Conservation (phyloP, 2,113 vertebrate genomes). For the Caranx melampygus region DNA sequence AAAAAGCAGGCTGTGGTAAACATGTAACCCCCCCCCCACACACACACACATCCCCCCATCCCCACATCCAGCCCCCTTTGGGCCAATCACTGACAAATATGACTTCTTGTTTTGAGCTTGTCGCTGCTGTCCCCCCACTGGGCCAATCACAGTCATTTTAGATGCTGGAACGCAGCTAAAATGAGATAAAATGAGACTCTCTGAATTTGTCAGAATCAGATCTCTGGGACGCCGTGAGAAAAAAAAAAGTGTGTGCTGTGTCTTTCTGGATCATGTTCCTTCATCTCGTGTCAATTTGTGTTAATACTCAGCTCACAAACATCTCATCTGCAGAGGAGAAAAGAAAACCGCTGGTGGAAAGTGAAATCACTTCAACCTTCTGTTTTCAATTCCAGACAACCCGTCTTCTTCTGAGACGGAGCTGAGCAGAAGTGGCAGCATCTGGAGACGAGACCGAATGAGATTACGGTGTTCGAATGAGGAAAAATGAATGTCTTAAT, state of each 20-base stretch:
- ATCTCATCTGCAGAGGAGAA: background rate
- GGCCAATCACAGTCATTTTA: constrained; percentile 63
- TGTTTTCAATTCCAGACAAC: constrained; percentile 29
- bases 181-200: constrained; percentile 38
- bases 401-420: constrained; percentile 1
- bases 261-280: constrained; percentile 18
- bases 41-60: background rate
- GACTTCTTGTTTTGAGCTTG: constrained; percentile 53
- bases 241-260: background rate
- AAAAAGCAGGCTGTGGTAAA: constrained; percentile 34
- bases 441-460: constrained; percentile 16
- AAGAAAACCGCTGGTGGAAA: background rate
- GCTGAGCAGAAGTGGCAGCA: constrained; percentile 26
- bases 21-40: background rate
- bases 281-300: constrained; percentile 36
- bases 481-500: constrained; percentile 56
- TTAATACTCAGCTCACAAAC: background rate
- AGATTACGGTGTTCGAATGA: background rate
- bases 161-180: constrained; percentile 34
- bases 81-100: constrained; percentile 63
- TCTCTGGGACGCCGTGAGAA: constrained; percentile 14
- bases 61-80: background rate
- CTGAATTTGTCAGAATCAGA: constrained; percentile 29
- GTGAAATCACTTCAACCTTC: constrained; percentile 41
- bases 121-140: constrained; percentile 45